Evolutionary conservation across 1,140 invertebrate genomes (phyloP), one percentile per base, ranked within the genome.

Genomic region (Drosophila nikananu): DNA sequence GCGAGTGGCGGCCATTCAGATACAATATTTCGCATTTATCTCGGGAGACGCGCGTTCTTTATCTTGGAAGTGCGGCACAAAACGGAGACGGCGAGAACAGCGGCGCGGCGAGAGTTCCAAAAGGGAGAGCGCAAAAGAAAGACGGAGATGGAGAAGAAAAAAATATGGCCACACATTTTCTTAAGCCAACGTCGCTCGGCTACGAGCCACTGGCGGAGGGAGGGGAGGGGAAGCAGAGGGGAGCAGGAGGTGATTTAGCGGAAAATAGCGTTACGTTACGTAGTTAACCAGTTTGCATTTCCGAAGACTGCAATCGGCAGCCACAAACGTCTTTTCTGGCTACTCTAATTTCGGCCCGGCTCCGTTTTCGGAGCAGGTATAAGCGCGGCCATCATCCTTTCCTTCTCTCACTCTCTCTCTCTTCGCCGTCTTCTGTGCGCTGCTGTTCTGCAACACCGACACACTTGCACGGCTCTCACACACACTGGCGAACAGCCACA

Each of bases 141-240:
- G 66, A 80, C 63, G 39, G 21, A 80, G 72, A 65, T 59, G 79
- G 66, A 74, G 78, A 76, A 74, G 74, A 84, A 82, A 84, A 77
- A 89, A 89, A 89, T 91, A 90, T 90, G 86, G 86, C 86, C 79
- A 90, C 82, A 86, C 80, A 80, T 77, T 83, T 86, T 87, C 83
- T 87, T 87, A 87, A 87, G 83, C 83, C 83, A 86, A 55, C 52
- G 60, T 66, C 52, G 58, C 49, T 52, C 49, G 49, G 25, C 4
- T n/a, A 60, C 37, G 67, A 32, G 46, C 52, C 51, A 44, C 21
- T 15, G 44, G 46, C 12, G 9, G n/a, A 42, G n/a, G 23, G 13
- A 17, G 39, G 48, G 27, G 15, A 5, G 23, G 23, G 23, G 8
- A 51, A 30, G 35, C 35, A 37, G 21, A 23, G 9, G 51, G 52